Percentiles rank a stretch among this genome's conserved stretches.
These are phyloP conservation scores for Epizoanthus stellaris DNA, from an alignment of 92 coral and sea anemone genomes.

Conservation along the genomic window DNA sequence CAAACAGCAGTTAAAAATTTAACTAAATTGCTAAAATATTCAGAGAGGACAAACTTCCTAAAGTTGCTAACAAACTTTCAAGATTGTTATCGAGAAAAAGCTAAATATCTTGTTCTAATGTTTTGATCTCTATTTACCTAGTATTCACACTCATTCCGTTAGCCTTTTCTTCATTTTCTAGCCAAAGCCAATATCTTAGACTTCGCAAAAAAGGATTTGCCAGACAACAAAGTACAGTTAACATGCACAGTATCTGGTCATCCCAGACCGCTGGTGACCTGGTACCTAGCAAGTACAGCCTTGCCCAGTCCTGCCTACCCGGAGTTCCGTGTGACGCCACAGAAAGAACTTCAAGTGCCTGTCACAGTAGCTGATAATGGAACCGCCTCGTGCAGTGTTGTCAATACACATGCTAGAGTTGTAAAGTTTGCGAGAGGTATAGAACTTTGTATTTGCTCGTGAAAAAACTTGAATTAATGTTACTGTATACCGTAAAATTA, in stretches of 20 bases:
- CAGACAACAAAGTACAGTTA: slow-evolving; percentile 43
- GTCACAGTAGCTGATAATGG: slow-evolving; percentile 53
- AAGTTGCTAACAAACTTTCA: too few species aligned
- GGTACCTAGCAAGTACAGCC: slow-evolving; percentile 69
- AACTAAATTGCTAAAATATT: too few species aligned
- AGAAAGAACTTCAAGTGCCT: slow-evolving; percentile 62
- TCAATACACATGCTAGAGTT: slow-evolving; percentile 73
- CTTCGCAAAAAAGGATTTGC: slow-evolving; percentile 38
- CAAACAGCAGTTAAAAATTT: too few species aligned
- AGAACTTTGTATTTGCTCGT: slow-evolving; percentile 10
- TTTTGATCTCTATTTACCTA: background rate
- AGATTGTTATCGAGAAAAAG: too few species aligned
- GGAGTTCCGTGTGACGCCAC: slow-evolving; percentile 57
- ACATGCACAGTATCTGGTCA: slow-evolving; percentile 74
- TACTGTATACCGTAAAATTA: too few species aligned
- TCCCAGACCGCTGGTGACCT: slow-evolving; percentile 72
- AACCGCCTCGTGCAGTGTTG: slow-evolving; percentile 77
- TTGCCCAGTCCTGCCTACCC: slow-evolving; percentile 74
- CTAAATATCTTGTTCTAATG: background rate
- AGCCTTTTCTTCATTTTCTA: slow-evolving; percentile 24
- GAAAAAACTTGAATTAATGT: too few species aligned
- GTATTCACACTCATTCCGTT: too few species aligned
- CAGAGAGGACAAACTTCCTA: too few species aligned
- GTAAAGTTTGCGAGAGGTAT: slow-evolving; percentile 74
- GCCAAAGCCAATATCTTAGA: slow-evolving; percentile 67